Base-by-base conservation (phyloP, 2,797 vertebrate species). In the Myotis myotis region DNA sequence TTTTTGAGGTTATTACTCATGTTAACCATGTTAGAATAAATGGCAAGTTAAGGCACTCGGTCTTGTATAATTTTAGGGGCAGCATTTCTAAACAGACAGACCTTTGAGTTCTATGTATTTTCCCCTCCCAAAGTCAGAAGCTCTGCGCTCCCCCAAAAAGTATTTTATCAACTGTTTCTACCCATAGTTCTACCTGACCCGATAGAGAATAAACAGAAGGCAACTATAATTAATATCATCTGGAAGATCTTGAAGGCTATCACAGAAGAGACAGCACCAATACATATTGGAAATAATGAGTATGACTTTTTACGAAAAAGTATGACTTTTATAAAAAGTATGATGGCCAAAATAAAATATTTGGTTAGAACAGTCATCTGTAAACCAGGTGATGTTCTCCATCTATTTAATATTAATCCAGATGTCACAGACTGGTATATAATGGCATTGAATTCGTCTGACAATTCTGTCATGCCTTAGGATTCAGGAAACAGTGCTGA, bases 1-100 rank as follows among this genome's bases (percentile, higher is more conserved):
- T 96, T 95, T 94, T 87, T 93, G 97, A 98, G 97, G 97, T 97
- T 96, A 97, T 98, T 98, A 97, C 96, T 98, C 97, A 98, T 95
- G 93, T 96, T 97, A 95, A 96, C 97, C 97, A 81, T 0, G 82
- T 3, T 41, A 91, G 93, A 97, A 95, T 97, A 96, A 96, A 96
- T 79, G 84, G 97, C 53, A 72, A 91, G 94, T 22, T 95, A 82
- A 92, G 92, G 81, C 23, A 55, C 1, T 41, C 33, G 3, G 89
- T 71, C 92, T 94, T 70, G n/a, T 87, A 38, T 74, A 89, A 97
- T 97, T 97, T 97, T 66, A 95, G 93, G 94, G 95, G 95, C 74
- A 83, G 82, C 95, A 22, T 68, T 92, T 91, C 93, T 41, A 93
- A 49, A 92, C 72, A 98, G 95, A 78, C 28, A 62, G 87, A 74